Evolutionary conservation across 2,113 vertebrate genomes (phyloP).

Genomic region (Platichthys flesus): DNA sequence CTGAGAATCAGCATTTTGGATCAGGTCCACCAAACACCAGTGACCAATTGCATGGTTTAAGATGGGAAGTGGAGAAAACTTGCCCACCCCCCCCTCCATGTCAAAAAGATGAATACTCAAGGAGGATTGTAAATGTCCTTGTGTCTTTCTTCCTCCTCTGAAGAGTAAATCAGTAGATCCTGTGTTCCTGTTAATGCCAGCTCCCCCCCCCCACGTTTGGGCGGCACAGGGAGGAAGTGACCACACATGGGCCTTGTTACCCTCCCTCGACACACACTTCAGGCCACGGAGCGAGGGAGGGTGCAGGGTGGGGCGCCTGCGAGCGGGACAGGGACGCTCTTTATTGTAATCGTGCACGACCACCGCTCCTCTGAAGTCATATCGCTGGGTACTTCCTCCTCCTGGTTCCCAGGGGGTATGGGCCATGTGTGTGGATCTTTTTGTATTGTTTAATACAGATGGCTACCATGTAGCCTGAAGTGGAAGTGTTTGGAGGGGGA

Average conservation of each 20-base stretch:
- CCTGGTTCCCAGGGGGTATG: neutral
- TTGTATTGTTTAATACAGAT: neutral
- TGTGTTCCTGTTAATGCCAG: slow-evolving; percentile 54
- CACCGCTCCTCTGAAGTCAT: neutral
- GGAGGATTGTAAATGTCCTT: slow-evolving; percentile 22
- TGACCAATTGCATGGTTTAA: neutral
- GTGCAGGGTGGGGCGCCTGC: slow-evolving; percentile 20
- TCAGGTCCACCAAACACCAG: neutral
- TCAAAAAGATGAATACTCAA: slow-evolving; percentile 29
- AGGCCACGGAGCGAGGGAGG: slow-evolving; percentile 38
- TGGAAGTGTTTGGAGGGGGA: neutral
- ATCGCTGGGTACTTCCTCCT: slow-evolving; percentile 3
- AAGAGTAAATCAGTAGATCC: slow-evolving; percentile 50
- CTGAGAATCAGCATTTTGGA: neutral
- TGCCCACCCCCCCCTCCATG: neutral
- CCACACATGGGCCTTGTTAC: slow-evolving; percentile 75
- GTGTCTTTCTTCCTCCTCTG: slow-evolving; percentile 31
- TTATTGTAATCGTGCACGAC: slow-evolving; percentile 17
- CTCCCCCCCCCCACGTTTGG: slow-evolving; percentile 27
- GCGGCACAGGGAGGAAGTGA: slow-evolving; percentile 57
- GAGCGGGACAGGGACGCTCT: slow-evolving; percentile 2
- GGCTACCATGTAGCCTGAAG: neutral
- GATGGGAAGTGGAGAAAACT: slow-evolving; percentile 5
- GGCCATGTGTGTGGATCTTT: neutral
- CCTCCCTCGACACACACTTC: slow-evolving; percentile 40